A percentile compares a stretch with the other conserved stretches of the same genome.
phyloP scores from a whole-genome alignment of 2,888 invertebrate genomes.

The Hydroisotoma schaefferi region DNA sequence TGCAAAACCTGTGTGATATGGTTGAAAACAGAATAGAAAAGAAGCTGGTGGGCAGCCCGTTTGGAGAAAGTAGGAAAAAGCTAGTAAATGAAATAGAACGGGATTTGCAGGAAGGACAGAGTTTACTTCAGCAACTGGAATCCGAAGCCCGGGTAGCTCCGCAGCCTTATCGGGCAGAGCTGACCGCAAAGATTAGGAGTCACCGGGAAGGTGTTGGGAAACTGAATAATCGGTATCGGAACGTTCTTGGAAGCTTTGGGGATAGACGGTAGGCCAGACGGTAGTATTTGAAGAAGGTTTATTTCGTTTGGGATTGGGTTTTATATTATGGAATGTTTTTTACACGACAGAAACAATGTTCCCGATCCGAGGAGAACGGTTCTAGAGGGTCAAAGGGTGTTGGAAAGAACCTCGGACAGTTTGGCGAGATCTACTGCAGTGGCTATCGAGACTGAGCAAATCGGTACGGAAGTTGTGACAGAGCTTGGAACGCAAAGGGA shows the following conservation, averaged over 20 bases:
- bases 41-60: constrained; percentile 37
- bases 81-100: constrained; percentile 48
- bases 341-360: constrained; percentile 23
- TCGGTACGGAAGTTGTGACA: constrained; percentile 71
- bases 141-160: constrained; percentile 51
- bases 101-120: constrained; percentile 48
- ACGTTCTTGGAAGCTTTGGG: constrained; percentile 42
- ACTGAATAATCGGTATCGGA: constrained; percentile 38
- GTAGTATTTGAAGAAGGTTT: background rate
- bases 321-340: background rate
- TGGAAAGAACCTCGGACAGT: constrained; percentile 63
- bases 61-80: constrained; percentile 50
- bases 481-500: constrained; percentile 75
- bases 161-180: constrained; percentile 46
- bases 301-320: background rate
- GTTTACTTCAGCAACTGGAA: constrained; percentile 52
- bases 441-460: constrained; percentile 74
- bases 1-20: constrained; percentile 43
- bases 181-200: constrained; percentile 43
- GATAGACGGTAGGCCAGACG: constrained; percentile 33
- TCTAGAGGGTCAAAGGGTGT: constrained; percentile 57
- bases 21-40: constrained; percentile 42
- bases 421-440: constrained; percentile 67
- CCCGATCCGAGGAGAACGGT: constrained; percentile 60
- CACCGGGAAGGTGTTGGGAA: constrained; percentile 43